Percentiles rank a stretch among this genome's conserved stretches.
These are phyloP conservation scores for Pelusios castaneus DNA, from an alignment of 2,113 vertebrate genomes.

Conservation along the genomic window DNA sequence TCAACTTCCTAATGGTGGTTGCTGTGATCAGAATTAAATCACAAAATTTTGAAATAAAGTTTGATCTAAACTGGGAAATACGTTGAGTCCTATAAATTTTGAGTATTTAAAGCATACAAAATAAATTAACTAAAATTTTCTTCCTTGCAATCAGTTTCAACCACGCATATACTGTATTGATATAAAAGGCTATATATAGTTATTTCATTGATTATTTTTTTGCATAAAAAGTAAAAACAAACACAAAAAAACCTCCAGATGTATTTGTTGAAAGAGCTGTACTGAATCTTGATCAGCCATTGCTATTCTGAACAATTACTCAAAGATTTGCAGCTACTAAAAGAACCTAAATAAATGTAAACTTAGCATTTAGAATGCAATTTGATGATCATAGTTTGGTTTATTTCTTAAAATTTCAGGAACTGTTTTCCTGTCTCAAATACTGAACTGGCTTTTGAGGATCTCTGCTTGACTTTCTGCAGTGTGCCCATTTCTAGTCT, in stretches of 20 bases:
- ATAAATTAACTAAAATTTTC: background rate
- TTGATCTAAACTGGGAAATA: background rate
- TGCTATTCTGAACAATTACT: background rate
- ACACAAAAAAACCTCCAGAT: background rate
- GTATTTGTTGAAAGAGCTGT: background rate
- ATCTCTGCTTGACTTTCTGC: conserved; percentile 41
- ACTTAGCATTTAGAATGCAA: background rate
- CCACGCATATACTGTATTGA: background rate
- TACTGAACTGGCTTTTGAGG: background rate
- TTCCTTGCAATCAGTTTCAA: background rate
- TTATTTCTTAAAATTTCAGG: background rate
- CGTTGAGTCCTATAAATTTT: background rate
- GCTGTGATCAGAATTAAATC: rapidly evolving
- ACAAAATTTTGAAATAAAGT: background rate
- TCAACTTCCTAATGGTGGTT: background rate
- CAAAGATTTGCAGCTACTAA: background rate
- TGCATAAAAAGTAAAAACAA: conserved; percentile 5
- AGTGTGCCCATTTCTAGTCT: conserved; percentile 60
- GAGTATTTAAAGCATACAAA: background rate
- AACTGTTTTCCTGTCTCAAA: conserved; percentile 1
- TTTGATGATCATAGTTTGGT: background rate
- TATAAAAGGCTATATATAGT: background rate
- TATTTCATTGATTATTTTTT: conserved; percentile 25
- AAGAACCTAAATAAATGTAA: background rate
- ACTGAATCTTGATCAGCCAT: conserved; percentile 2